These are phyloP conservation scores for Pelmatolapia mariae DNA, from an alignment of 2,113 vertebrate genomes.

Conservation along the genomic window DNA sequence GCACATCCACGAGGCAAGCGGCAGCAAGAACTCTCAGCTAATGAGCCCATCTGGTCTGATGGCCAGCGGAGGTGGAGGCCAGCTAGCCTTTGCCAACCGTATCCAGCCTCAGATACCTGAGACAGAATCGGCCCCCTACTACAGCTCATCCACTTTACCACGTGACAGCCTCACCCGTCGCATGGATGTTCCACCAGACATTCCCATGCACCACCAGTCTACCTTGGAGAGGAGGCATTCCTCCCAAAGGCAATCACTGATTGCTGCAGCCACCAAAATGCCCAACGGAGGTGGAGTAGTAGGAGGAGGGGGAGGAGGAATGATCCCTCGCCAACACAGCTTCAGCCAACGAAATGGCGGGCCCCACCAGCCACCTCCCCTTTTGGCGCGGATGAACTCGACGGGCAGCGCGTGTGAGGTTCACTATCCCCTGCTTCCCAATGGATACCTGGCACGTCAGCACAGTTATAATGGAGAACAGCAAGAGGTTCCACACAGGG, in stretches of 20 bases:
- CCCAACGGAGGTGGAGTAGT: constrained; percentile 28
- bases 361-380: constrained; percentile 70
- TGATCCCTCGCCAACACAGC: constrained; percentile 78
- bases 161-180: constrained; percentile 79
- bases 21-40: constrained; percentile 64
- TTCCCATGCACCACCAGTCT: constrained; percentile 62
- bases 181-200: constrained; percentile 84
- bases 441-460: constrained; percentile 72
- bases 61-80: constrained; percentile 36
- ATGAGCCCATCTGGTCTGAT: constrained; percentile 68
- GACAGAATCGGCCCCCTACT: constrained; percentile 73
- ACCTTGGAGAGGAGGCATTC: constrained; percentile 74
- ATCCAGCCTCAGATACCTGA: constrained; percentile 77
- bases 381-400: constrained; percentile 80
- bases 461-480: constrained; percentile 77
- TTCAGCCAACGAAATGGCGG: constrained; percentile 69
- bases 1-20: constrained; percentile 79
- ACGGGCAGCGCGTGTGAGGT: constrained; percentile 74
- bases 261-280: constrained; percentile 70
- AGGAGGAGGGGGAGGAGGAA: constrained; percentile 42
- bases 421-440: constrained; percentile 73
- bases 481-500: constrained; percentile 68
- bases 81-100: constrained; percentile 71
- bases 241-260: constrained; percentile 76
- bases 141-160: constrained; percentile 77